Evolutionary conservation across 2,113 vertebrate genomes (phyloP), one percentile per base, ranked within the genome.

Genomic region (Lota lota): DNA sequence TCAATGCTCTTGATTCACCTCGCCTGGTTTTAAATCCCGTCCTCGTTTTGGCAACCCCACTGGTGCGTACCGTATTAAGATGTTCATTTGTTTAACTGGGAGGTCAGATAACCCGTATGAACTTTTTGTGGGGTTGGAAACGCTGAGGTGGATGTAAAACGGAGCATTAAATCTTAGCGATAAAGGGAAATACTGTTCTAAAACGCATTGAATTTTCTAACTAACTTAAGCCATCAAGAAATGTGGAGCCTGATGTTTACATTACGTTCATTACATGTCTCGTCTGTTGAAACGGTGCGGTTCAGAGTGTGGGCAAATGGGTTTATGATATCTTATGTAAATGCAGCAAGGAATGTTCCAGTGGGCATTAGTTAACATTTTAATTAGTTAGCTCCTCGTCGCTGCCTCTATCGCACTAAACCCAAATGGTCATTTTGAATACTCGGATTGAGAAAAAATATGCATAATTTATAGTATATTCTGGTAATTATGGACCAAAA

Each of bases 31-130:
- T 71, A 74, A 87, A 85, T 75, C 69, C 78, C 64, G 76, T 0
- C 17, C 51, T 53, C 79, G 85, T 76, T 89, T 73, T 79, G 73
- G 68, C 77, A 78, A 82, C 74, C 73, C 77, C 74, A 63, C 73
- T 76, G 74, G 58, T 54, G 61, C 67, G 84, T 74, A 73, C 79
- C 82, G 79, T 80, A 89, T 91, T 91, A 88, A 85, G 81, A 91
- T 89, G 89, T 85, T 88, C 90, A 92, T 91, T 87, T 90, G 70
- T 68, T 75, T 77, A 85, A 89, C 81, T 88, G 77, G 24, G n/a
- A 18, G 84, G 86, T 90, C 78, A 83, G 80, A 88, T 83, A 82
- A 79, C 70, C 67, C 61, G 50, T 68, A 64, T 78, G 83, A 77
- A 85, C 77, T 6, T 83, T 87, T 64, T 57, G 73, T 73, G 66